phyloP scores from a whole-genome alignment of 2,797 vertebrate genomes.

The Tapera naevia region DNA sequence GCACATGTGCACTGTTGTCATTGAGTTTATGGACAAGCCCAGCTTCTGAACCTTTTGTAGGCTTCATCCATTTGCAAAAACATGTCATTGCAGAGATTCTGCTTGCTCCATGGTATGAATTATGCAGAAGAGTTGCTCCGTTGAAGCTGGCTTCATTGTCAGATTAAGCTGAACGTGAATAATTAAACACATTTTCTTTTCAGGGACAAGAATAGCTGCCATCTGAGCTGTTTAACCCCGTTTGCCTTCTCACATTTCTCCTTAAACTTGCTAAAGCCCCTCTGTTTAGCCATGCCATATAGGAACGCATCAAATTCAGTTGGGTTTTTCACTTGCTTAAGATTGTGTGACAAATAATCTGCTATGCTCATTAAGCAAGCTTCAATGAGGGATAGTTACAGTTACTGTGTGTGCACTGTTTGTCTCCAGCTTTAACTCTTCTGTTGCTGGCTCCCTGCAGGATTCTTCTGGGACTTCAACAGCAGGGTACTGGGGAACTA shows the following conservation, averaged over 20 bases:
- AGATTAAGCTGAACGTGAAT: constrained; percentile 68
- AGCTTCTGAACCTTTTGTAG: background rate
- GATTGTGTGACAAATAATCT: background rate
- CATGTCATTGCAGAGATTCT: background rate
- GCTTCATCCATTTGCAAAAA: constrained; percentile 25
- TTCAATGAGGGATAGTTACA: background rate
- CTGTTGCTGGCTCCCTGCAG: background rate
- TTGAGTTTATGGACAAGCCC: background rate
- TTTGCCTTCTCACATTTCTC: constrained; percentile 49
- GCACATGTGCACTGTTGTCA: background rate
- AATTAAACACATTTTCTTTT: constrained; percentile 68
- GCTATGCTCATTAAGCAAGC: background rate
- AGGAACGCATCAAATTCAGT: constrained; percentile 5
- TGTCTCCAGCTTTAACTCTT: background rate
- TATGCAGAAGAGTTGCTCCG: constrained; percentile 56
- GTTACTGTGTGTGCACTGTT: background rate
- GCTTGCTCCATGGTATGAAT: constrained; percentile 31
- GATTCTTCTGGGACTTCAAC: background rate
- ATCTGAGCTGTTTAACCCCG: constrained; percentile 60
- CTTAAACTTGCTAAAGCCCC: constrained; percentile 11
- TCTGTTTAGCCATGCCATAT: background rate
- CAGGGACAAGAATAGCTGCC: constrained; percentile 59
- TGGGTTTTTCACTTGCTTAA: background rate
- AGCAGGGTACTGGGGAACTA: background rate
- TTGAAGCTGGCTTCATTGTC: constrained; percentile 54